A percentile compares a stretch with the other conserved stretches of the same genome.
These are phyloP conservation scores for Nasonia giraulti DNA, from an alignment of 1,140 invertebrate genomes.

Conservation along the genomic window DNA sequence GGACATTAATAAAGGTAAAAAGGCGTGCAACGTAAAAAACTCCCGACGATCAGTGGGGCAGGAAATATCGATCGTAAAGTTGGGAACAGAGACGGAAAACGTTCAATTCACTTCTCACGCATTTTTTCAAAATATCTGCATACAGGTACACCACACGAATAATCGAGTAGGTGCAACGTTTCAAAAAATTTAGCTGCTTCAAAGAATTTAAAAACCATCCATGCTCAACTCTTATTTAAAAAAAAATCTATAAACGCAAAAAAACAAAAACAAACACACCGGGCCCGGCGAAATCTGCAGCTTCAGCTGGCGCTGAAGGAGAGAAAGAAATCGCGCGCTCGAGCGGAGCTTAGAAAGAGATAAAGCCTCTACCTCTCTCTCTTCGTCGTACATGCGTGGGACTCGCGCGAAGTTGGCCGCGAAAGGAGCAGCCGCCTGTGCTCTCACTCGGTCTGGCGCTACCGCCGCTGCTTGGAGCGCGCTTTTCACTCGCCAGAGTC, in stretches of 20 bases:
- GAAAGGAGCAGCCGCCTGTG: slow-evolving; percentile 54
- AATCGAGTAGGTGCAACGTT: no score
- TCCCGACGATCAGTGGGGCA: no score
- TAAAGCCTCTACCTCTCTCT: background rate
- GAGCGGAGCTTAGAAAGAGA: slow-evolving; percentile 6
- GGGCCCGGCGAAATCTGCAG: background rate
- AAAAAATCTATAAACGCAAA: background rate
- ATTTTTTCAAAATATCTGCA: no score
- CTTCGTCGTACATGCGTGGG: background rate
- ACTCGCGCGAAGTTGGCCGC: slow-evolving; percentile 60
- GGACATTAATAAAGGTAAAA: no score
- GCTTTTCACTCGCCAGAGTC: slow-evolving; percentile 29
- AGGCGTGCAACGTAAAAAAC: no score
- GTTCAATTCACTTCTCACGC: no score
- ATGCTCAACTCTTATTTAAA: background rate
- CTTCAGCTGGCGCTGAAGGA: background rate
- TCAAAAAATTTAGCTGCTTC: no score
- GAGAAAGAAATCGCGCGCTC: slow-evolving; percentile 37
- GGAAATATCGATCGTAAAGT: background rate
- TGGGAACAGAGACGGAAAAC: background rate
- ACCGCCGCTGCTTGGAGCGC: background rate
- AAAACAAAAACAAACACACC: background rate
- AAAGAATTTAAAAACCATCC: no score
- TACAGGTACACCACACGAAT: no score
- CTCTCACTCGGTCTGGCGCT: background rate